phyloP scores from a whole-genome alignment of 1,140 invertebrate genomes.

The Nebria ingens region DNA sequence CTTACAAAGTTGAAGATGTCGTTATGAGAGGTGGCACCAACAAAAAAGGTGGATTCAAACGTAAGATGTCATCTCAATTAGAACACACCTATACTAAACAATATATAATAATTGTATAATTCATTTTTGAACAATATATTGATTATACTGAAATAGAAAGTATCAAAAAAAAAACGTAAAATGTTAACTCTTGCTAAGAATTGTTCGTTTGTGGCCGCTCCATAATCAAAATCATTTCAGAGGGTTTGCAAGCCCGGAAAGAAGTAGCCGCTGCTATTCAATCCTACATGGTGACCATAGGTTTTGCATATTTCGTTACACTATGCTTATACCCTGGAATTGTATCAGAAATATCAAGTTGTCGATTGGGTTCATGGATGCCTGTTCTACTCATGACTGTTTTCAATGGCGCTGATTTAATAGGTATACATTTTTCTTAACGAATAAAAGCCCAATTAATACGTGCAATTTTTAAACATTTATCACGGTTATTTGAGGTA shows the following conservation, averaged over 20 bases:
- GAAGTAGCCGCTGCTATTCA: constrained; percentile 71
- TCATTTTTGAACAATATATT: no score
- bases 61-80: constrained; percentile 36
- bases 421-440: constrained; percentile 39
- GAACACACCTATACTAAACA: no score
- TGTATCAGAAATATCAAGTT: constrained; percentile 76
- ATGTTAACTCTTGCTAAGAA: no score
- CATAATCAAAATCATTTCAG: no score
- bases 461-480: no score
- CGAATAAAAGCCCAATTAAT: no score
- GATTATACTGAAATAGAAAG: no score
- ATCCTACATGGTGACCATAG: constrained; percentile 81
- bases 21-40: constrained; percentile 50
- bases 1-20: constrained; percentile 74
- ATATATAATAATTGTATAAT: no score
- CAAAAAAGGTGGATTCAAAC: constrained; percentile 42
- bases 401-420: constrained; percentile 76
- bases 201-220: no score
- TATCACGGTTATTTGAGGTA: constrained; percentile 3
- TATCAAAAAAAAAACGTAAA: no score
- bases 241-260: constrained; percentile 55
- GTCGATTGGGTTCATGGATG: constrained; percentile 76
- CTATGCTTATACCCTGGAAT: constrained; percentile 83
- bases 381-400: constrained; percentile 80
- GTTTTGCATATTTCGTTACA: constrained; percentile 77